These are phyloP conservation scores for Mola mola DNA, from an alignment of 2,113 vertebrate genomes.

Conservation along the genomic window DNA sequence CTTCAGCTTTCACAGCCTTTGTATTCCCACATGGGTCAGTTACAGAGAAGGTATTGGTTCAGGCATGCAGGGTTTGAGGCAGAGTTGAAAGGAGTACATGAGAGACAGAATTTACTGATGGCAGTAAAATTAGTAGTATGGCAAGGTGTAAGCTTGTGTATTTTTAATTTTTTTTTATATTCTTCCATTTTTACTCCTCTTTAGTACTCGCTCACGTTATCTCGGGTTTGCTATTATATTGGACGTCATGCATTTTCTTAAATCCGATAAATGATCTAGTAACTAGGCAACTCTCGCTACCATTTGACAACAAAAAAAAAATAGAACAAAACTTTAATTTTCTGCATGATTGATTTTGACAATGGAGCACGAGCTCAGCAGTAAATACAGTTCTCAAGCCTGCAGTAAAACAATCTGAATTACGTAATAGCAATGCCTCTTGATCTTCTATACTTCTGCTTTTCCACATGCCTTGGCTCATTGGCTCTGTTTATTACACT, in stretches of 20 bases:
- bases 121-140: constrained; percentile 1
- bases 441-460: constrained; percentile 5
- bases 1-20: constrained; percentile 36
- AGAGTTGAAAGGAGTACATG: constrained; percentile 17
- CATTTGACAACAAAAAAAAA: constrained; percentile 31
- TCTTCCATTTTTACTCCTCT: not conserved
- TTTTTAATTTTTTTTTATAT: not conserved
- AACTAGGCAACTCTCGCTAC: constrained; percentile 1
- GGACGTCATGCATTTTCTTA: not conserved
- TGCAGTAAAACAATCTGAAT: constrained; percentile 10
- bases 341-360: constrained; percentile 41
- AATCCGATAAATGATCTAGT: constrained; percentile 16
- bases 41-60: constrained; percentile 44
- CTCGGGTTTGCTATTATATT: not conserved
- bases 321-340: constrained; percentile 54
- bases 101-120: constrained; percentile 5
- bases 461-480: constrained; percentile 5
- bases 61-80: constrained; percentile 26
- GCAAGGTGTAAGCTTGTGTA: not conserved
- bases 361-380: constrained; percentile 12
- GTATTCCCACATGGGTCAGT: constrained; percentile 68
- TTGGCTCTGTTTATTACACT: not conserved
- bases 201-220: not conserved
- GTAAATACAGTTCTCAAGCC: constrained; percentile 18
- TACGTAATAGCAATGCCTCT: constrained; percentile 2